These are phyloP conservation scores for Lophochroa leadbeateri DNA, from an alignment of 2,113 vertebrate species.

Conservation along the genomic window DNA sequence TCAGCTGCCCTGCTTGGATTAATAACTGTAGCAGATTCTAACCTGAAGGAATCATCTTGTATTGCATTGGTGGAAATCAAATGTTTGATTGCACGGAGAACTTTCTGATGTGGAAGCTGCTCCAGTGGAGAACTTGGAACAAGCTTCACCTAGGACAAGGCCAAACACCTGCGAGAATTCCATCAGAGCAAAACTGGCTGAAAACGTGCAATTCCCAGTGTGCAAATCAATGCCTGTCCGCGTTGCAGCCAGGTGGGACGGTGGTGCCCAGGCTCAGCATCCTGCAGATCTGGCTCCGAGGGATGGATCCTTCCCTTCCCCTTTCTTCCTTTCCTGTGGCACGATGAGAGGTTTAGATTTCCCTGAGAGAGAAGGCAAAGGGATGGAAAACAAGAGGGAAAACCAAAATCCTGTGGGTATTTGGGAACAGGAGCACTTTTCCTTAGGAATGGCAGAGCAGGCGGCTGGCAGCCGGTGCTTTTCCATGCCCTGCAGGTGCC, in stretches of 20 bases:
- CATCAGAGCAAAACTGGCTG: not conserved
- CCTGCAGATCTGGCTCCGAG: not conserved
- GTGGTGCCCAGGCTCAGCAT: not conserved
- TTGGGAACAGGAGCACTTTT: not conserved
- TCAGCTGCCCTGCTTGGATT: conserved; percentile 36
- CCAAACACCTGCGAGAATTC: conserved; percentile 14
- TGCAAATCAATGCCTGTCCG: not conserved
- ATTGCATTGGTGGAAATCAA: not conserved
- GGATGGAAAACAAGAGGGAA: not conserved
- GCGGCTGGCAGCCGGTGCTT: rapidly evolving
- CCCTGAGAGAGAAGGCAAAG: not conserved
- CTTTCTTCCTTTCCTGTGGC: not conserved
- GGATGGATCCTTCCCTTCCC: not conserved
- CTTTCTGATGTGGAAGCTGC: conserved; percentile 23
- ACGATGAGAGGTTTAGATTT: rapidly evolving
- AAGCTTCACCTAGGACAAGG: not conserved
- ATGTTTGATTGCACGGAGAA: conserved; percentile 21
- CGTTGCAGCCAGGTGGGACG: not conserved
- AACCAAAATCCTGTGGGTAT: rapidly evolving
- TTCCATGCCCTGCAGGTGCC: not conserved
- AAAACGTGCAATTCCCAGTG: not conserved
- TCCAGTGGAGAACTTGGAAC: not conserved
- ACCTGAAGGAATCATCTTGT: conserved; percentile 26
- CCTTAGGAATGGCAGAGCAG: rapidly evolving
- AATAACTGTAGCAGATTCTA: conserved; percentile 17